A percentile compares a stretch with the other conserved stretches of the same genome.
phyloP scores from a whole-genome alignment of 2,797 vertebrate genomes.

The Notamacropus eugenii region DNA sequence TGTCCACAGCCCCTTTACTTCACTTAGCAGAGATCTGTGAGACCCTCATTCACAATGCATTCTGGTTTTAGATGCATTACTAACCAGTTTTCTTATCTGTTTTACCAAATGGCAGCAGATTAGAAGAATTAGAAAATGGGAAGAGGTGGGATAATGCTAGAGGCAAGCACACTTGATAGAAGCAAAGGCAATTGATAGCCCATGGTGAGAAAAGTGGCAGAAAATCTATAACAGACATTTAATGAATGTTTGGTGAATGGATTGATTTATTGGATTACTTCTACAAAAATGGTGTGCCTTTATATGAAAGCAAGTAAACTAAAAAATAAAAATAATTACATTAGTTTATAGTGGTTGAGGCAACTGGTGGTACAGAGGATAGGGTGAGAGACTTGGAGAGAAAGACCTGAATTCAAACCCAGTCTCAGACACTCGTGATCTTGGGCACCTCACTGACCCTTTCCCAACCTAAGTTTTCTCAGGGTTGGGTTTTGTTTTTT shows the following conservation, averaged over 20 bases:
- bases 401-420: not conserved
- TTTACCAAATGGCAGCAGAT: no score
- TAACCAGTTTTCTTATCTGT: not conserved
- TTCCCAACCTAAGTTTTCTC: not conserved
- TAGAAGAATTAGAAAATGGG: no score
- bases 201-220: not conserved
- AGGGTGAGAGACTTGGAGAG: not conserved
- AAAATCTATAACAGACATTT: not conserved
- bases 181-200: no score
- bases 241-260: not conserved
- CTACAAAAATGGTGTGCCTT: not conserved
- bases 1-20: not conserved
- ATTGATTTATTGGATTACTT: not conserved
- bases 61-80: not conserved
- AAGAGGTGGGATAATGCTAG: no score
- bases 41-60: not conserved
- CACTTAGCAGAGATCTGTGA: not conserved
- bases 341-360: not conserved
- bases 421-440: not conserved
- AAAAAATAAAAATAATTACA: not conserved
- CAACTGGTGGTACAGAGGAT: not conserved
- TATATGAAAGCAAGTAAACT: not conserved
- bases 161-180: no score
- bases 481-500: no score
- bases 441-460: not conserved